These are phyloP conservation scores for Podabrus alpinus DNA, from an alignment of 2,888 invertebrate genomes.

Conservation along the genomic window DNA sequence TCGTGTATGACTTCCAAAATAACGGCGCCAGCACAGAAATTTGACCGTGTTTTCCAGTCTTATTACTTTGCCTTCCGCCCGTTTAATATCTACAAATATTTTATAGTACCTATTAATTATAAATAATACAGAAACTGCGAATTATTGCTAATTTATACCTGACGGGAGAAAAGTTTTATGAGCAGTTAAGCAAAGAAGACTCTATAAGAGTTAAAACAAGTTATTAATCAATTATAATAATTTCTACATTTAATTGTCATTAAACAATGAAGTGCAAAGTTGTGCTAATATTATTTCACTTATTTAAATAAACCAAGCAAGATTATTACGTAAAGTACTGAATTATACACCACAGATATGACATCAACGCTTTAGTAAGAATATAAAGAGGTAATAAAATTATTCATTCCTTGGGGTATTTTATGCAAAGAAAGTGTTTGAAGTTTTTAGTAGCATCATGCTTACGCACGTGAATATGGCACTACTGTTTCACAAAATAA, in stretches of 20 bases:
- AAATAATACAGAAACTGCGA: too few relatives aligned
- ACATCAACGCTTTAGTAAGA: not conserved
- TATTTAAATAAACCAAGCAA: not conserved
- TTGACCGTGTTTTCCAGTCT: too few relatives aligned
- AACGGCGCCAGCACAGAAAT: too few relatives aligned
- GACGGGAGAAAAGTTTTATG: too few relatives aligned
- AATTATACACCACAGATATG: slow-evolving; percentile 3
- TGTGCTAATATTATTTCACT: not conserved
- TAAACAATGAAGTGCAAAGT: not conserved
- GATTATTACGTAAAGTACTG: not conserved
- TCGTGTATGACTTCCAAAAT: too few relatives aligned
- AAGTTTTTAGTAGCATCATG: slow-evolving; percentile 10
- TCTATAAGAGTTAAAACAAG: too few relatives aligned
- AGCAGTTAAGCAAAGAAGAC: too few relatives aligned
- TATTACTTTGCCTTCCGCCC: too few relatives aligned
- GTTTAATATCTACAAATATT: too few relatives aligned
- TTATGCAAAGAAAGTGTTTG: slow-evolving; percentile 11
- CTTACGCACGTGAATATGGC: not conserved
- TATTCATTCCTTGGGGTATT: slow-evolving; percentile 11
- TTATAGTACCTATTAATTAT: too few relatives aligned
- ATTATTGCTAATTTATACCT: too few relatives aligned
- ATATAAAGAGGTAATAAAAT: slow-evolving; percentile 11
- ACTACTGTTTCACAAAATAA: slow-evolving; percentile 1
- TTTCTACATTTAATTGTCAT: not conserved
- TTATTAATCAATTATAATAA: not conserved